Percentiles rank a stretch among this genome's conserved stretches.
These are phyloP conservation scores for Alethe diademata DNA, from an alignment of 2,113 vertebrate genomes.

Conservation along the genomic window DNA sequence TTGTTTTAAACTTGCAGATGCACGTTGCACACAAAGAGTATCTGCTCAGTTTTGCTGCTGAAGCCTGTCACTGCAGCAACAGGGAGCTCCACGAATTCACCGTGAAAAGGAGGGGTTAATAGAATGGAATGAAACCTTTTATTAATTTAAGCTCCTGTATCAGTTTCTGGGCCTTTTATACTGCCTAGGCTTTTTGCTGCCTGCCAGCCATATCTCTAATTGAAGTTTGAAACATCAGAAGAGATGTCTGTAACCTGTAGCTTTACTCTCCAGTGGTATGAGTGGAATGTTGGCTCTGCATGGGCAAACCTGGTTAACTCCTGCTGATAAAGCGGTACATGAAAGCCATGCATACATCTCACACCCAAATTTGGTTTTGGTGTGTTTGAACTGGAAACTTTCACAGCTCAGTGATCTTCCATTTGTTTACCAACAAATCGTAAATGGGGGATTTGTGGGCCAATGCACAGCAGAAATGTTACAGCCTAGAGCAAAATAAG, in stretches of 20 bases:
- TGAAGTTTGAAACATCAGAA: conserved; percentile 47
- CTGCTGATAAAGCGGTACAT: neutral
- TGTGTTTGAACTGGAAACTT: neutral
- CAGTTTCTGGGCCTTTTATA: neutral
- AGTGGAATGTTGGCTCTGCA: conserved; percentile 40
- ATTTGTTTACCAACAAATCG: neutral
- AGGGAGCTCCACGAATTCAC: neutral
- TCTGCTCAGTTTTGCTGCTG: neutral
- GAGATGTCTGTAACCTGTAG: neutral
- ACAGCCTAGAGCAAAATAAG: neutral
- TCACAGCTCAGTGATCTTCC: neutral
- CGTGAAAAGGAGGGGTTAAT: neutral
- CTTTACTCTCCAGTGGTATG: neutral
- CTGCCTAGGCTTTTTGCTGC: neutral
- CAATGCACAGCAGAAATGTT: neutral
- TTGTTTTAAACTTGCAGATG: neutral
- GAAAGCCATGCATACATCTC: neutral
- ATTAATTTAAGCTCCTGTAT: neutral
- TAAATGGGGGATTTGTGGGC: neutral
- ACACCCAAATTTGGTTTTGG: neutral
- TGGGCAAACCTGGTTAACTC: neutral
- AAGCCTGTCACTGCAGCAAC: neutral
- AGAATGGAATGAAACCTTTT: neutral
- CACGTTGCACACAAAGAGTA: neutral
- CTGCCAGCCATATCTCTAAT: neutral